These are phyloP conservation scores for Ophioninae sp. DNA, from an alignment of 2,888 invertebrate species.

Conservation along the genomic window DNA sequence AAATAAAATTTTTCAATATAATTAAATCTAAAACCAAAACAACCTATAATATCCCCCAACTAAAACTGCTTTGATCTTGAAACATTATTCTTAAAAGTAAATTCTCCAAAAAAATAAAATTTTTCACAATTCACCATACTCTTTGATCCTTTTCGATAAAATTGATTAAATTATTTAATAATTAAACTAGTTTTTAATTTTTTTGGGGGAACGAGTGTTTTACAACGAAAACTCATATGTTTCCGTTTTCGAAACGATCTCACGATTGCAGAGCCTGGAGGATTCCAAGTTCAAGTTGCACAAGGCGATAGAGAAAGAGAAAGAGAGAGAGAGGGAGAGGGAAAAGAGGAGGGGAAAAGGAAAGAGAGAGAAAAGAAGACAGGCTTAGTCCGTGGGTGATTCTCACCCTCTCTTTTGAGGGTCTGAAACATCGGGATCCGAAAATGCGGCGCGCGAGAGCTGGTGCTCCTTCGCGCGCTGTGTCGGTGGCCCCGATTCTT, in stretches of 20 bases:
- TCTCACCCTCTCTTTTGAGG: conserved; percentile 76
- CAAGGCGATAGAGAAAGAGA: conserved; percentile 16
- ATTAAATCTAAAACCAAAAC: too few relatives aligned
- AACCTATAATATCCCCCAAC: too few relatives aligned
- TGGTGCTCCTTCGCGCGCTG: conserved; percentile 69
- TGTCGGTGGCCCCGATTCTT: conserved; percentile 81
- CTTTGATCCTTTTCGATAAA: too few relatives aligned
- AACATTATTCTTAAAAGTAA: too few relatives aligned
- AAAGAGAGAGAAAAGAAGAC: conserved; percentile 49
- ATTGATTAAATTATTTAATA: too few relatives aligned
- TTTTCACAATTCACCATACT: too few relatives aligned
- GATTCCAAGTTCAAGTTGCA: conserved; percentile 15
- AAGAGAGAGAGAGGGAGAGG: not conserved
- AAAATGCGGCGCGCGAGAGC: conserved; percentile 54
- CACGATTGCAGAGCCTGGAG: not conserved
- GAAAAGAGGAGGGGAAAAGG: not conserved
- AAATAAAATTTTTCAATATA: too few relatives aligned
- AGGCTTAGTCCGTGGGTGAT: conserved; percentile 72
- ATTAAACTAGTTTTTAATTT: not conserved
- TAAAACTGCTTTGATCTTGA: too few relatives aligned
- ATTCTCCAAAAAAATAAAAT: too few relatives aligned
- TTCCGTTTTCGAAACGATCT: conserved; percentile 7
- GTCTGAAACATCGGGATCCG: conserved; percentile 52
- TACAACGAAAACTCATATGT: not conserved
- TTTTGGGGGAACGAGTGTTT: not conserved